phyloP scores from a whole-genome alignment of 2,113 vertebrate genomes.

The Megaptera novaeangliae region DNA sequence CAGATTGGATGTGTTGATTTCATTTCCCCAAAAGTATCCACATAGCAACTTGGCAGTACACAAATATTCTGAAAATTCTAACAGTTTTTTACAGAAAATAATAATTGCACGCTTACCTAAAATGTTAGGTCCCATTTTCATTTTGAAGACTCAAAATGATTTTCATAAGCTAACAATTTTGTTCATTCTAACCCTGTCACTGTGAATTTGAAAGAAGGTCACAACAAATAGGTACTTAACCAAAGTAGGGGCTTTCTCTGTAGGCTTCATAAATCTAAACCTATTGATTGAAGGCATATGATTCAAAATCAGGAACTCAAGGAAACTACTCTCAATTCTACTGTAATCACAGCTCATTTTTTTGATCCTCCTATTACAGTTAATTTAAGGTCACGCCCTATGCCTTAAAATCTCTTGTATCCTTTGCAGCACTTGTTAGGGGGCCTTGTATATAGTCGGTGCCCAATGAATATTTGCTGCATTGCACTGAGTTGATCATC shows the following conservation, averaged over 20 bases:
- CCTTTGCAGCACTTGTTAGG: neutral
- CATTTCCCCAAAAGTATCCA: constrained; percentile 53
- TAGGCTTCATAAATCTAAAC: constrained; percentile 19
- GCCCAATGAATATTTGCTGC: neutral
- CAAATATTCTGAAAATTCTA: constrained; percentile 50
- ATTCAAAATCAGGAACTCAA: neutral
- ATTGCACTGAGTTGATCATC: neutral
- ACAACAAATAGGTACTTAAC: neutral
- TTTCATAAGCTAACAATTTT: constrained; percentile 27
- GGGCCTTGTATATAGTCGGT: neutral
- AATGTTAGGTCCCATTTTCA: constrained; percentile 32
- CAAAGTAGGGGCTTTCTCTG: neutral
- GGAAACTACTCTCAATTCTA: neutral
- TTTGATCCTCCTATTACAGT: neutral
- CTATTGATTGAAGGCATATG: constrained; percentile 25
- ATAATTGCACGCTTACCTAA: constrained; percentile 36
- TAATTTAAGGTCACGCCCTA: neutral
- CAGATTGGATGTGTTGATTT: constrained; percentile 62
- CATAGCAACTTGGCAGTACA: constrained; percentile 61
- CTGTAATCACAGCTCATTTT: neutral
- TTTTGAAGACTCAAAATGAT: constrained; percentile 26
- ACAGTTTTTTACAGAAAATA: constrained; percentile 53
- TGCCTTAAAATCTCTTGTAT: neutral
- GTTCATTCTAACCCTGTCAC: neutral
- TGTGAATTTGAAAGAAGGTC: constrained; percentile 33